These are phyloP conservation scores for Nudaria mundana DNA, from an alignment of 2,888 invertebrate species.

Conservation along the genomic window DNA sequence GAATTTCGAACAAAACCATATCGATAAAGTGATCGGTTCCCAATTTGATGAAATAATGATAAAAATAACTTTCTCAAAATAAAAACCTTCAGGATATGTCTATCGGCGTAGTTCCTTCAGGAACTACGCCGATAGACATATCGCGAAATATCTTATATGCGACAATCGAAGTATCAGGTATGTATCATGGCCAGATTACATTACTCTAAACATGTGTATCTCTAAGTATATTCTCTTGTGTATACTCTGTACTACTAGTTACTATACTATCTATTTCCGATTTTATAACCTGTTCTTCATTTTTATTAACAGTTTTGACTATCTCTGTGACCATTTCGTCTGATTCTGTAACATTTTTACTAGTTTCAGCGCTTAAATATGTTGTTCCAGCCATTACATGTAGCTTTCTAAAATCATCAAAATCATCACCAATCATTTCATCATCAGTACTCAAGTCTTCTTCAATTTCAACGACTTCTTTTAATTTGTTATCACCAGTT, in stretches of 20 bases:
- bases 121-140: too few relatives aligned
- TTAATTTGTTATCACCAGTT: slow-evolving; percentile 7
- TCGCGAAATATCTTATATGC: too few relatives aligned
- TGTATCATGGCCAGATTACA: too few relatives aligned
- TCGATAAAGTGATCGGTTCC: too few relatives aligned
- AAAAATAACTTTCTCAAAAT: too few relatives aligned
- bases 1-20: too few relatives aligned
- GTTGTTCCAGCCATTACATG: slow-evolving; percentile 11
- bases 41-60: too few relatives aligned
- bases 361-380: slow-evolving; percentile 26
- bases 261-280: slow-evolving; percentile 23
- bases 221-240: slow-evolving; percentile 3
- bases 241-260: not conserved
- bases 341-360: slow-evolving; percentile 33
- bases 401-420: slow-evolving; percentile 12
- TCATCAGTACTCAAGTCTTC: slow-evolving; percentile 27
- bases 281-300: not conserved
- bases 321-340: slow-evolving; percentile 30
- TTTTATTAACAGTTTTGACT: slow-evolving; percentile 11
- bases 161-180: too few relatives aligned
- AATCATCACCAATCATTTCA: slow-evolving; percentile 16
- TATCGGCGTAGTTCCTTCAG: too few relatives aligned
- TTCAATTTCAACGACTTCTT: slow-evolving; percentile 25
- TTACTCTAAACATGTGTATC: slow-evolving; percentile 8
- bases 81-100: too few relatives aligned